Base-by-base conservation (phyloP, 2,113 vertebrate genomes). In the Silurus glanis region DNA sequence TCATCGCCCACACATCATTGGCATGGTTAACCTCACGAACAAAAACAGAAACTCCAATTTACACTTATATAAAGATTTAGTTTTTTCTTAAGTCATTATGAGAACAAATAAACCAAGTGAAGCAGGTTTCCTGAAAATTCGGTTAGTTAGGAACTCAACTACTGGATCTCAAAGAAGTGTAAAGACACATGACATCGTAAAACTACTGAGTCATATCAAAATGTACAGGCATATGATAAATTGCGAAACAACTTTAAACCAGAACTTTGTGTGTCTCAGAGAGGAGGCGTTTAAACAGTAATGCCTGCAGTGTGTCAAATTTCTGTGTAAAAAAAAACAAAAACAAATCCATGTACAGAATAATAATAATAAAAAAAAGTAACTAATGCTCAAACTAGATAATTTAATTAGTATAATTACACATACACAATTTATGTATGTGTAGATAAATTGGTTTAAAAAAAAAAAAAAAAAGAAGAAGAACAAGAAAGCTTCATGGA, bases 1-100 rank as follows among this genome's bases (percentile, higher is more conserved):
- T 97, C 93, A 97, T 89, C 56, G 97, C 88, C 96, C 93, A 96
- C 16, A 99, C 94, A 0, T 94, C 93, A 80, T 23, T 96, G 90
- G 92, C 95, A 0, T 99, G 98, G 92, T 96, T 91, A 37, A 93
- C 91, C 97, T 98, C 78, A 67, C 3, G 62, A 5, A 51, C 56
- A 85, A 45, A 84, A 45, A 45, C 37, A 82, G 25, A 17, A 80
- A 6, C 9, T 28, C 21, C 5, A 37, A 66, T 56, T 61, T 82
- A 53, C 10, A 61, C 8, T 13, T 21, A 78, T 85, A 86, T 25
- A 56, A 55, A 17, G 28, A 25, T 47, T 74, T 28, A 19, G 12
- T 62, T 0, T 14, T 47, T 12, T 23, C 37, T 37, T 56, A 28
- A 10, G 64, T 69, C 2, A 14, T 47, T 58, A 19, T 21, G 16